Evolutionary conservation across 2,888 invertebrate genomes (phyloP), one percentile per base, ranked within the genome.

Genomic region (Cheilosia urbana): DNA sequence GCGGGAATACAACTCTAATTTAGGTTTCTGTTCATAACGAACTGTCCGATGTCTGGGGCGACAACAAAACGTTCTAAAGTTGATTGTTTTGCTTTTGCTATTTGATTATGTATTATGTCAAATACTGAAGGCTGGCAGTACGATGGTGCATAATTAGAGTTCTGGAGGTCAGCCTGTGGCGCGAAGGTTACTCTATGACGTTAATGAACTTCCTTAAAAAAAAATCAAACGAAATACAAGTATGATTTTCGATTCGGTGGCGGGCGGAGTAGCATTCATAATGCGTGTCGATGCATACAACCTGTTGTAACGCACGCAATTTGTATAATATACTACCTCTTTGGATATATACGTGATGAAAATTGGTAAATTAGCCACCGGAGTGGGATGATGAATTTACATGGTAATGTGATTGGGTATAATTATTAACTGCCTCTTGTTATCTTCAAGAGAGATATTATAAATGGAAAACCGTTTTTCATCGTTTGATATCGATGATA

Each of bases 191-290:
- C 47, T 63, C 45, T 47, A 11, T 37, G 51, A 75, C 75, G 57
- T 53, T 75, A 63, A 76, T 76, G 75, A 76, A 81, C 68, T 65
- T 65, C 63, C 63, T 65, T 76, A 58, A 81, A 63, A n/a, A 58
- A 51, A 51, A 69, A 27, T 27, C 27, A 49, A 57, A 19, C 19
- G 66, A 21, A 68, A 45, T 42, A 15, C 37, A 34, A 13, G 1
- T n/a, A 19, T 30, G 30, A 49, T 65, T 40, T 40, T 21, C 21
- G 15, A 24, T 9, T 17, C 30, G 34, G 7, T 21, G 49, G 21
- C 37, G 13, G 30, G 47, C 45, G 34, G 58, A 51, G 34, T 13
- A 63, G 63, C 30, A 34, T 58, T 57, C 45, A 15, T 49, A 80
- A 75, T 75, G 62, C 30, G 62, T 68, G 75, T 62, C 60, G 68